Percentiles rank a stretch among this genome's conserved stretches.
phyloP scores from a whole-genome alignment of 2,113 vertebrate species.

The Antechinus stuartii region DNA sequence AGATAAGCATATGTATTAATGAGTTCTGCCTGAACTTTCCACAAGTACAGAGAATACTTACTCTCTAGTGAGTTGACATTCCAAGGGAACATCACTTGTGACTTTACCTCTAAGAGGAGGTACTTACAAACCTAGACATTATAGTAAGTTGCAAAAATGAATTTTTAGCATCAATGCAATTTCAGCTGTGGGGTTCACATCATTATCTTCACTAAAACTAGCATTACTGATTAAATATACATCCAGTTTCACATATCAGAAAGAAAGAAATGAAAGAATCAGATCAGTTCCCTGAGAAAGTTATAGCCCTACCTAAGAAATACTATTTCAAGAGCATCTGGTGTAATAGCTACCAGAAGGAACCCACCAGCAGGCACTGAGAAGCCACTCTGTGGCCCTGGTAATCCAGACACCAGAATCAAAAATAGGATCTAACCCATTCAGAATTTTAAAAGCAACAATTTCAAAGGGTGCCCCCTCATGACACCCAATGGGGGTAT shows the following conservation, averaged over 20 bases:
- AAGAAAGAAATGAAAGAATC: neutral
- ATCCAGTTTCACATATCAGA: slow-evolving; percentile 45
- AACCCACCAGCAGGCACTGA: neutral
- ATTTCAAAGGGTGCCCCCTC: slow-evolving; percentile 27
- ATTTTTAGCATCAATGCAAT: slow-evolving; percentile 50
- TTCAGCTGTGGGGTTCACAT: slow-evolving; percentile 38
- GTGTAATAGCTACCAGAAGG: neutral
- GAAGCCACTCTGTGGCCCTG: slow-evolving; percentile 4
- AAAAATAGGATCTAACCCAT: slow-evolving; percentile 42
- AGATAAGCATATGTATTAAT: slow-evolving; percentile 28
- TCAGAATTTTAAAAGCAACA: slow-evolving; percentile 26
- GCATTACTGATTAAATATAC: slow-evolving; percentile 32
- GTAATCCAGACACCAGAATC: slow-evolving; percentile 39
- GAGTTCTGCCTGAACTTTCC: slow-evolving; percentile 34
- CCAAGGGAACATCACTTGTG: slow-evolving; percentile 49
- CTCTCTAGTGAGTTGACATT: slow-evolving; percentile 39
- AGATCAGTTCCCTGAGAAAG: neutral
- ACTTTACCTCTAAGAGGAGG: slow-evolving; percentile 25
- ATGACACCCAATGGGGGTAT: neutral
- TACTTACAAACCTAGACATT: neutral
- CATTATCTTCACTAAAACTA: slow-evolving; percentile 57
- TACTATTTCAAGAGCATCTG: neutral
- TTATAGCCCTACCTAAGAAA: neutral
- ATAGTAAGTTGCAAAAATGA: slow-evolving; percentile 24
- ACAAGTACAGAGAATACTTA: neutral